phyloP scores from a whole-genome alignment of 2,888 invertebrate species.

The Parnassius glacialis region DNA sequence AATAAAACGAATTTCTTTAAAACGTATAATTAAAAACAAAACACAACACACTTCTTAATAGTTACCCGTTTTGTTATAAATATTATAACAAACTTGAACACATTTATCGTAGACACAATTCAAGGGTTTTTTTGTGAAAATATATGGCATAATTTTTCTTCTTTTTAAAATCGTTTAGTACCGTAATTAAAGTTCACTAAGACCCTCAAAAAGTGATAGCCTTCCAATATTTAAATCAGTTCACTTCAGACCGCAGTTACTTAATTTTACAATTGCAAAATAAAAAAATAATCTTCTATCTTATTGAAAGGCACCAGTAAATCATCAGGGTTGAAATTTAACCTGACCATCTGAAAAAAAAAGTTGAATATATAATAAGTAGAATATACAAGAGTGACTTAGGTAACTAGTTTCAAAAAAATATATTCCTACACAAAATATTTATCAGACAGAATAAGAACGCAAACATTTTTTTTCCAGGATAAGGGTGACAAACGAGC shows the following conservation, averaged over 20 bases:
- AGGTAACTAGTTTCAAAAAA: too few species aligned
- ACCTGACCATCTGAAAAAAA: slow-evolving; percentile 41
- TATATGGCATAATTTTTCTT: slow-evolving; percentile 26
- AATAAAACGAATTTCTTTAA: slow-evolving; percentile 12
- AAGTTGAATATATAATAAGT: slow-evolving; percentile 6
- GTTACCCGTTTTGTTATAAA: slow-evolving; percentile 60
- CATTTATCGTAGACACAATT: slow-evolving; percentile 32
- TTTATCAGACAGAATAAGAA: too few species aligned
- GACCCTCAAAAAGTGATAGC: slow-evolving; percentile 19
- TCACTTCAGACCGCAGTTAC: slow-evolving; percentile 21
- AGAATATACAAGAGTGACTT: too few species aligned
- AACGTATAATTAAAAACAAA: slow-evolving; percentile 34
- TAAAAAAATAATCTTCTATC: slow-evolving; percentile 30
- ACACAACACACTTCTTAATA: slow-evolving; percentile 36
- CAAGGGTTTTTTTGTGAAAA: slow-evolving; percentile 26
- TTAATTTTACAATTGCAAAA: slow-evolving; percentile 24
- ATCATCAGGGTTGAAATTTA: slow-evolving; percentile 30
- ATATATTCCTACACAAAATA: too few species aligned
- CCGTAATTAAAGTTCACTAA: slow-evolving; percentile 6
- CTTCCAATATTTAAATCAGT: slow-evolving; percentile 18
- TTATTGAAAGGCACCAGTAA: slow-evolving; percentile 31
- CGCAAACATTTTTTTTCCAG: too few species aligned
- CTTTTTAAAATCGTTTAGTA: too few species aligned
- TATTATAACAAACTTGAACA: slow-evolving; percentile 63
- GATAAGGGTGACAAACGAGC: too few species aligned